Percentiles rank a stretch among this genome's conserved stretches.
phyloP scores from a whole-genome alignment of 2,113 vertebrate genomes.

The Notothenia rossii region DNA sequence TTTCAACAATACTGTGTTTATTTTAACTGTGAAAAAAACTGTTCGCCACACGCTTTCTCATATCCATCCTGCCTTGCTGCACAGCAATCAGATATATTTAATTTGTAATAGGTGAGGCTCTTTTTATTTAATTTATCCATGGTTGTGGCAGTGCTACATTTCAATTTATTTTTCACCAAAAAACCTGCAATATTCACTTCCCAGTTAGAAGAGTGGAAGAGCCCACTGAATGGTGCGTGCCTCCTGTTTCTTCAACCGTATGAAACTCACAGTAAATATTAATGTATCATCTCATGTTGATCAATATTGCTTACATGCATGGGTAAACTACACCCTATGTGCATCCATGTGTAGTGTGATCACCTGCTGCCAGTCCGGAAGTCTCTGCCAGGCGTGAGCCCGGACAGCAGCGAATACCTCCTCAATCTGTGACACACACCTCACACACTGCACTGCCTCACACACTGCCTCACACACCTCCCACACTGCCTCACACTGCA shows the following conservation, averaged over 20 bases:
- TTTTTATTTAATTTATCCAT: neutral
- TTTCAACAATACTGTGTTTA: neutral
- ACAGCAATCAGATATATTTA: neutral
- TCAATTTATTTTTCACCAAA: neutral
- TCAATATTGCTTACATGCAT: slow-evolving; percentile 17
- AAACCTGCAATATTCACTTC: neutral
- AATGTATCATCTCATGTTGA: slow-evolving; percentile 8
- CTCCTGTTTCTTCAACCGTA: neutral
- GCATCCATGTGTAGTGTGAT: slow-evolving; percentile 25
- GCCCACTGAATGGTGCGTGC: slow-evolving; percentile 9
- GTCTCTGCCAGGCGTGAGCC: slow-evolving; percentile 30
- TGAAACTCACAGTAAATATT: slow-evolving; percentile 20
- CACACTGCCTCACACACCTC: too few relatives aligned
- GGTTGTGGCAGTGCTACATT: neutral
- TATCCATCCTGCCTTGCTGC: neutral
- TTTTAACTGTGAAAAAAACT: neutral
- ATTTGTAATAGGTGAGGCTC: neutral
- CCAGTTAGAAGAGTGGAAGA: neutral
- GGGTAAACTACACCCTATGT: slow-evolving; percentile 22
- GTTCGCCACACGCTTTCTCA: neutral
- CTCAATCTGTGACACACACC: slow-evolving; percentile 29
- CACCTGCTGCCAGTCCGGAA: slow-evolving; percentile 67
- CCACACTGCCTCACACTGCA: too few relatives aligned
- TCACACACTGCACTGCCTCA: slow-evolving; percentile 20
- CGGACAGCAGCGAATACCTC: slow-evolving; percentile 42